Evolutionary conservation across 2,113 vertebrate genomes (phyloP).

Genomic region (Rafetus swinhoei): DNA sequence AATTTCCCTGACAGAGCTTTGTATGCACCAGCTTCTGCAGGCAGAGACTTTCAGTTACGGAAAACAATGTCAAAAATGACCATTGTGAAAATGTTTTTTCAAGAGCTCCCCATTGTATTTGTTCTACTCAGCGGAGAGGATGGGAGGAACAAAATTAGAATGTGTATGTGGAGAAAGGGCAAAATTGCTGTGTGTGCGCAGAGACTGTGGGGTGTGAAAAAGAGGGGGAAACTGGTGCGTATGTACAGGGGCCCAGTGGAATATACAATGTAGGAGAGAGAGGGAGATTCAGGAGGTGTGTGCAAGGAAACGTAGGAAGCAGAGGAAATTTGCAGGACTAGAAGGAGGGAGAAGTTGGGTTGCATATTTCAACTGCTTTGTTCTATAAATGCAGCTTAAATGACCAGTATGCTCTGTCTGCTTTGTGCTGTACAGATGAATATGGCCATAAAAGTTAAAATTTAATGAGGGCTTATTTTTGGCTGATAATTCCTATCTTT

Average conservation of each 20-base stretch:
- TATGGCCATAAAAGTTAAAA: neutral
- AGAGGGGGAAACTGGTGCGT: neutral
- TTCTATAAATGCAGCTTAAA: neutral
- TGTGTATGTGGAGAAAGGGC: neutral
- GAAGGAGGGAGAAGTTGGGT: neutral
- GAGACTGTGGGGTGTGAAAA: neutral
- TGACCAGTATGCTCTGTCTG: neutral
- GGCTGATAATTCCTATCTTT: neutral
- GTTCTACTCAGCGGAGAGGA: neutral
- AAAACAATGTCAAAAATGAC: neutral
- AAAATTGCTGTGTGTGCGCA: neutral
- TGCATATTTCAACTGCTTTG: neutral
- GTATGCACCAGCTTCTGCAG: neutral
- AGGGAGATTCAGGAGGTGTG: neutral
- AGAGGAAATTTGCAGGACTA: fast-evolving
- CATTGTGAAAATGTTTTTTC: neutral
- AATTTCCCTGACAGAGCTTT: neutral
- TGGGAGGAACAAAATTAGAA: neutral
- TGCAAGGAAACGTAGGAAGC: neutral
- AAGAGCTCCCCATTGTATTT: neutral
- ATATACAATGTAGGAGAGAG: neutral
- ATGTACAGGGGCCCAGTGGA: fast-evolving
- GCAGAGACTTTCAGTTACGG: neutral
- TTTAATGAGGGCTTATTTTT: neutral
- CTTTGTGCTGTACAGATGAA: neutral